Conservation (phyloP, 23 tunicate species). For the Trididemnum miniatum region DNA sequence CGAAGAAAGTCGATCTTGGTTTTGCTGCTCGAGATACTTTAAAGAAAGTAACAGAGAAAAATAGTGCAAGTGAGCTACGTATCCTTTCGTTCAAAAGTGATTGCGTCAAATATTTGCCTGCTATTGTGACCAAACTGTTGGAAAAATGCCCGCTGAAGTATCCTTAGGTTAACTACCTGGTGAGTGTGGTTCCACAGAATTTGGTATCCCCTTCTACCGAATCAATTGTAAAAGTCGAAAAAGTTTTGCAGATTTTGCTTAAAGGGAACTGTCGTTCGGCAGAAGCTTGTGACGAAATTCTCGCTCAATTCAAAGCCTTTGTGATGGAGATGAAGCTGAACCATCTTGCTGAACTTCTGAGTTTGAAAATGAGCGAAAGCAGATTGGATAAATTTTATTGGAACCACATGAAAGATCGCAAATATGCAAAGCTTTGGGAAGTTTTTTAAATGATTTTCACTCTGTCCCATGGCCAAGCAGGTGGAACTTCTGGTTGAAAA, state of each 20-base stretch:
- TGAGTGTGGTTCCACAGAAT: slow-evolving; percentile 13
- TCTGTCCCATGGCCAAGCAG: slow-evolving; percentile 16
- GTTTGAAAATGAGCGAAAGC: background rate
- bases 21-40: slow-evolving; percentile 14
- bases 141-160: background rate
- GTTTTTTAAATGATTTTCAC: slow-evolving; percentile 2
- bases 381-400: slow-evolving; percentile 23
- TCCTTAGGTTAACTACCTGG: background rate
- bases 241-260: background rate
- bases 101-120: background rate
- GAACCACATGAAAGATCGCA: background rate
- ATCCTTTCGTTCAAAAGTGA: slow-evolving; percentile 17
- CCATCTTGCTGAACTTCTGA: background rate
- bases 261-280: slow-evolving; percentile 8
- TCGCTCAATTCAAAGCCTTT: slow-evolving; percentile 5
- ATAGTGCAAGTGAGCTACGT: background rate
- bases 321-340: background rate
- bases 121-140: background rate
- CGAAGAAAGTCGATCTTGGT: background rate
- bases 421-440: slow-evolving; percentile 10
- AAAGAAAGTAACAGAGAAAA: slow-evolving; percentile 7
- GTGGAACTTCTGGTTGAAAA: too few relatives aligned
- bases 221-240: background rate
- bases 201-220: background rate
- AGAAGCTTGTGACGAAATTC: slow-evolving; percentile 11